Evolutionary conservation across 64 coral and sea anemone species (phyloP).

Genomic region (Dendrophyllia cribrosa): DNA sequence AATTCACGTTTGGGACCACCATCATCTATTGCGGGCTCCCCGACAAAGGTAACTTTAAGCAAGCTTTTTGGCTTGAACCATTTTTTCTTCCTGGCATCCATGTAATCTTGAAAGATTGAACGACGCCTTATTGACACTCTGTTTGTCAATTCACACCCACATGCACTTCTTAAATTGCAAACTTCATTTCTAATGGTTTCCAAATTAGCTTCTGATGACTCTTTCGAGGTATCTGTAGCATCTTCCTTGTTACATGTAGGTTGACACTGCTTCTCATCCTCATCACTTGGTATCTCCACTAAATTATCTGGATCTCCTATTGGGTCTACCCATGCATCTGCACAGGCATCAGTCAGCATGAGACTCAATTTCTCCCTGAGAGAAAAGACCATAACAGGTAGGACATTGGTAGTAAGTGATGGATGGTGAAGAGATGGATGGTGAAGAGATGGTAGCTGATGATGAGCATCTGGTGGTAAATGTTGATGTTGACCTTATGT

Average conservation of each 20-base stretch:
- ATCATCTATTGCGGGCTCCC: slow-evolving; percentile 64
- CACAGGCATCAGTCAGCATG: slow-evolving; percentile 54
- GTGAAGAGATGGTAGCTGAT: neutral
- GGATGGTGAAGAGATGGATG: too few species aligned
- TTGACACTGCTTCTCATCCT: too few species aligned
- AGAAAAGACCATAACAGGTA: slow-evolving; percentile 12
- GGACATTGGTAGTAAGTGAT: slow-evolving; percentile 41
- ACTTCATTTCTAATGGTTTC: too few species aligned
- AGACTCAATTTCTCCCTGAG: slow-evolving; percentile 29
- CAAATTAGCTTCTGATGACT: too few species aligned
- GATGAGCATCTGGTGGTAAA: neutral
- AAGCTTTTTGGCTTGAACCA: slow-evolving; percentile 45
- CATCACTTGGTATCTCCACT: neutral
- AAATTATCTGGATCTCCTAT: slow-evolving; percentile 4
- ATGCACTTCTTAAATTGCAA: too few species aligned
- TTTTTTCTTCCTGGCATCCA: slow-evolving; percentile 58
- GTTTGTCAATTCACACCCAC: neutral
- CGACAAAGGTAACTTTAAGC: slow-evolving; percentile 67
- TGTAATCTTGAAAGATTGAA: slow-evolving; percentile 42
- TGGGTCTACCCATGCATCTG: slow-evolving; percentile 41
- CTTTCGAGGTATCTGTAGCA: too few species aligned
- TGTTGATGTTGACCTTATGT: neutral
- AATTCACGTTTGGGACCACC: slow-evolving; percentile 62
- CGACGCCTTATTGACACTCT: slow-evolving; percentile 43
- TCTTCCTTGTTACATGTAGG: too few species aligned